Base-by-base conservation (phyloP, 2,797 vertebrate genomes). In the Jordanella pulchra region DNA sequence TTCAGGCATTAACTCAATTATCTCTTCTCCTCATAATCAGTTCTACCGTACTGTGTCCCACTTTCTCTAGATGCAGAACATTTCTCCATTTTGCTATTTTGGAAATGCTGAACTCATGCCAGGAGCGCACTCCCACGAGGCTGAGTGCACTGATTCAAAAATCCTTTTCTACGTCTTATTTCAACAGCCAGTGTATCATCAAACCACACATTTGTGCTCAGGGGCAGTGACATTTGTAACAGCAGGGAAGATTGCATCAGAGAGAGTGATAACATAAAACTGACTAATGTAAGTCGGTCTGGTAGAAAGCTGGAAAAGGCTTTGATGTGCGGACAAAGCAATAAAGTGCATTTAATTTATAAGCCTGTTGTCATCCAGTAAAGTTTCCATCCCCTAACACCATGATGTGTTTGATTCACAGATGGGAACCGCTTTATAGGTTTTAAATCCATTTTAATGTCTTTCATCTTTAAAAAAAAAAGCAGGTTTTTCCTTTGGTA, bases 181-280 rank as follows among this genome's bases (percentile, higher is more conserved):
- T 83, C 83, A 84, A 76, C 84, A 84, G 80, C 72, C 79, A 65
- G 82, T 89, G 88, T 85, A 87, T 91, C 86, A 82, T 82, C 74
- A 54, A 53, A 23, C 42, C 61, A 42, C 76, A 77, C 70, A 65
- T 85, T 84, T 70, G 72, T 73, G 82, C 85, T 89, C 84, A 78
- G 81, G 87, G 88, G 84, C 85, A 61, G 68, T 87, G 83, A 89
- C 86, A 85, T 86, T 82, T 87, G 78, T 88, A 88, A 85, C 84
- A 85, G 89, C 44, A 13, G 81, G 79, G 61, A 76, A 89, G 86
- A 89, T 89, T 86, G 85, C 86, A 86, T 90, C 80, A 63, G 81
- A 84, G 85, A 82, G 76, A 75, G 79, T 75, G 86, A 88, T 88
- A 83, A 83, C 78, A 80, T 82, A 86, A 44, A 90, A 89, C 82